A percentile compares a stretch with the other conserved stretches of the same genome.
Conservation (phyloP, 2,113 vertebrate species). For the Gasterosteus aculeatus region DNA sequence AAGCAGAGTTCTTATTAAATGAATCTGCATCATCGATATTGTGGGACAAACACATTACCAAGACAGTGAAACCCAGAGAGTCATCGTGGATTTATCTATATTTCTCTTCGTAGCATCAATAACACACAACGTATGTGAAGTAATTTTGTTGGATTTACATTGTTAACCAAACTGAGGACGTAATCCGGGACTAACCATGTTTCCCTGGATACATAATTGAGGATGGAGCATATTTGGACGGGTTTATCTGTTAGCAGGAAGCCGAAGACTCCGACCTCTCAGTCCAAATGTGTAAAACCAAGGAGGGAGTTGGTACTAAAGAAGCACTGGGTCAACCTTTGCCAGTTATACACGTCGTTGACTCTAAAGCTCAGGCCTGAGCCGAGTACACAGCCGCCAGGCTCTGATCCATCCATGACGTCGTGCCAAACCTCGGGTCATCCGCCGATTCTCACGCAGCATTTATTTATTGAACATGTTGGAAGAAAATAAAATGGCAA, state of each 20-base stretch:
- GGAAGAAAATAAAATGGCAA: conserved; percentile 3
- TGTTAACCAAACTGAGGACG: neutral
- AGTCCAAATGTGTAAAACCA: neutral
- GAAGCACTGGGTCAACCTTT: conserved; percentile 1
- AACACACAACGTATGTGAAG: too few relatives aligned
- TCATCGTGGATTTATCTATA: too few relatives aligned
- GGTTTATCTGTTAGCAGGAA: too few relatives aligned
- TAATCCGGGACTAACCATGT: neutral
- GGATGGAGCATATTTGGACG: neutral
- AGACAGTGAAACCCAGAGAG: too few relatives aligned
- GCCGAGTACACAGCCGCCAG: neutral
- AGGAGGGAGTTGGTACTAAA: conserved; percentile 1
- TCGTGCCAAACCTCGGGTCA: too few relatives aligned
- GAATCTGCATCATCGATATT: neutral
- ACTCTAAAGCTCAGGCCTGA: neutral
- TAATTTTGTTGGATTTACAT: neutral
- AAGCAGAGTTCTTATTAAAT: neutral
- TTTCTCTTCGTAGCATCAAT: too few relatives aligned
- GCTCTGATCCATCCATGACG: neutral
- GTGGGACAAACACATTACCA: too few relatives aligned
- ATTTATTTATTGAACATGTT: neutral
- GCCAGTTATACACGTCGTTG: too few relatives aligned
- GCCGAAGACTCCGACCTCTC: neutral
- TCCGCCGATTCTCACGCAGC: too few relatives aligned
- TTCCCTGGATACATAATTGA: neutral